Evolutionary conservation across 2,888 invertebrate species (phyloP).

Genomic region (Plebejus anna): DNA sequence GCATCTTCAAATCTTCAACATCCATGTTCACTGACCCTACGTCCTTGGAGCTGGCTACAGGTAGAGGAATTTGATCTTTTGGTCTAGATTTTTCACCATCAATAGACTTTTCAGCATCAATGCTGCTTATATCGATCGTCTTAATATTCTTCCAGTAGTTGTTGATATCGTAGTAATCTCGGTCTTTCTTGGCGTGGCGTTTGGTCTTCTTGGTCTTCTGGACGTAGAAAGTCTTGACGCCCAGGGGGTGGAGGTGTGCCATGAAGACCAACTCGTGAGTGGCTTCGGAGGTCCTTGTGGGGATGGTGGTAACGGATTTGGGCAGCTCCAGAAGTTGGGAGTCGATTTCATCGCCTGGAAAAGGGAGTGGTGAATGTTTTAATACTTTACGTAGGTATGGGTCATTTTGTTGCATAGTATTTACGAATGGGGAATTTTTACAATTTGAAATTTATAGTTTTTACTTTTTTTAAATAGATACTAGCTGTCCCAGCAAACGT

Average conservation of each 20-base stretch:
- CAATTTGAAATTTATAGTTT: no score
- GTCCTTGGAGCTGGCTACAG: background rate
- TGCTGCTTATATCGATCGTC: conserved; percentile 44
- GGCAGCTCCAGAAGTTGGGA: conserved; percentile 84
- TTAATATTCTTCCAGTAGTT: conserved; percentile 46
- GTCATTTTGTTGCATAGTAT: no score
- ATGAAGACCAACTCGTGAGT: conserved; percentile 85
- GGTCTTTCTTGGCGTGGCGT: conserved; percentile 39
- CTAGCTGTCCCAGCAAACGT: no score
- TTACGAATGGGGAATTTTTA: no score
- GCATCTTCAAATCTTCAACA: conserved; percentile 2
- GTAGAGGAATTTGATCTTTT: conserved; percentile 31
- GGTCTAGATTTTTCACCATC: conserved; percentile 34
- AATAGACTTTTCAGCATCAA: conserved; percentile 40
- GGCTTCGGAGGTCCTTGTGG: conserved; percentile 82
- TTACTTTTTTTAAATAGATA: no score
- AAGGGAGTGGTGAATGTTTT: no score
- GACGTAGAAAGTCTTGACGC: conserved; percentile 82
- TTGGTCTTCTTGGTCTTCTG: conserved; percentile 43
- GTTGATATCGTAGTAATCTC: conserved; percentile 44
- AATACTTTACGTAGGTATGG: no score
- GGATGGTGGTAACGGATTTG: conserved; percentile 70
- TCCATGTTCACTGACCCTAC: background rate
- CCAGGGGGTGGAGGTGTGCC: conserved; percentile 83
- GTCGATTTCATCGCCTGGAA: conserved; percentile 76